Conservation (phyloP, 2,797 vertebrate genomes). For the Phyllotis vaccarum region DNA sequence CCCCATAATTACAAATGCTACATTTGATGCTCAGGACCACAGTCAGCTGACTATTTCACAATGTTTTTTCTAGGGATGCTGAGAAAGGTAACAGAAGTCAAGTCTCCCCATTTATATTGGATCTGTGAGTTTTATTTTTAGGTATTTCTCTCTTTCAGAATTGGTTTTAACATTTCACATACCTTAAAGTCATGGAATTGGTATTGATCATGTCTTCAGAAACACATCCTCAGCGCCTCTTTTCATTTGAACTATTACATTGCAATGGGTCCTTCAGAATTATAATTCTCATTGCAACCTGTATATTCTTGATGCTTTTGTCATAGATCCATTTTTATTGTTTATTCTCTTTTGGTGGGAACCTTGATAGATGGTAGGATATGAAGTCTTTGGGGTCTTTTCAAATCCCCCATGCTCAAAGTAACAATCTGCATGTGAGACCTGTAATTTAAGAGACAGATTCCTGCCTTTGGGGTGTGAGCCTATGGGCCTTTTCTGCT, state of each 20-base stretch:
- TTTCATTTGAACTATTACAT: constrained; percentile 70
- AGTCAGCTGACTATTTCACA: neutral
- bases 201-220: constrained; percentile 42
- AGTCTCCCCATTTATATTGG: neutral
- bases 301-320: constrained; percentile 76
- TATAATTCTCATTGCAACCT: constrained; percentile 67
- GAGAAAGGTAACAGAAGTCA: neutral
- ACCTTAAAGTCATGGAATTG: constrained; percentile 53
- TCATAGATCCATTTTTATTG: constrained; percentile 81
- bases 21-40: neutral
- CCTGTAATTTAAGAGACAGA: constrained; percentile 69
- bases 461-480: constrained; percentile 32
- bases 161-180: constrained; percentile 61
- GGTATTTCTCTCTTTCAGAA: constrained; percentile 5
- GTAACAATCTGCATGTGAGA: constrained; percentile 70
- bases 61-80: neutral
- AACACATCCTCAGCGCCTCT: constrained; percentile 41
- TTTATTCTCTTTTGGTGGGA: constrained; percentile 74
- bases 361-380: constrained; percentile 80
- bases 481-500: constrained; percentile 8
- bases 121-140: constrained; percentile 55
- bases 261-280: constrained; percentile 46
- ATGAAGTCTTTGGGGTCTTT: constrained; percentile 71
- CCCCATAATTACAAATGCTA: neutral
- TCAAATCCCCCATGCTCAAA: neutral